Evolutionary conservation across 2,113 vertebrate species (phyloP).

Genomic region (Neoarius graeffei): DNA sequence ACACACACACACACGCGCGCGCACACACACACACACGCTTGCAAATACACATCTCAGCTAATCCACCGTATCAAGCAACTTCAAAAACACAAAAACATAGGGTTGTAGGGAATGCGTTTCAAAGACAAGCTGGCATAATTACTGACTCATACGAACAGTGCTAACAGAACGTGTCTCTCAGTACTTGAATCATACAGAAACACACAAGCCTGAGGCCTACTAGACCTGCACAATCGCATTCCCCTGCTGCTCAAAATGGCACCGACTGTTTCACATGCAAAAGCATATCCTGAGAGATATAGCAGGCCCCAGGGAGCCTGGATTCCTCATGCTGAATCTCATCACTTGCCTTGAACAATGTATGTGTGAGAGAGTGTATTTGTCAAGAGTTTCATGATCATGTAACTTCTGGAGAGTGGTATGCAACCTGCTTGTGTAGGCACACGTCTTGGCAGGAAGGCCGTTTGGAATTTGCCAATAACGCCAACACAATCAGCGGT

Average conservation of each 20-base stretch:
- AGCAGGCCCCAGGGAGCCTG: not conserved
- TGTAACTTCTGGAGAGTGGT: constrained; percentile 30
- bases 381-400: constrained; percentile 15
- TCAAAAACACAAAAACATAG: constrained; percentile 19
- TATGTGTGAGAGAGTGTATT: not conserved
- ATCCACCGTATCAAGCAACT: constrained; percentile 15
- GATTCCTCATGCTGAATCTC: constrained; percentile 3
- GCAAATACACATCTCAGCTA: constrained; percentile 8
- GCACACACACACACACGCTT: not conserved
- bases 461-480: constrained; percentile 50
- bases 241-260: constrained; percentile 28
- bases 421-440: constrained; percentile 34
- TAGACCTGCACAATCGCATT: constrained; percentile 29
- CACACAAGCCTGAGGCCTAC: constrained; percentile 25
- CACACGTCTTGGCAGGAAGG: constrained; percentile 12
- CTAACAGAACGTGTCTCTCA: constrained; percentile 4
- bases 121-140: constrained; percentile 13
- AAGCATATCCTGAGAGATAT: constrained; percentile 8
- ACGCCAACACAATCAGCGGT: constrained; percentile 43
- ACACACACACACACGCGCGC: not conserved
- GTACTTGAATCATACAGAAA: not conserved
- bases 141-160: constrained; percentile 20
- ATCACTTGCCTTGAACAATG: constrained; percentile 13
- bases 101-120: not conserved
- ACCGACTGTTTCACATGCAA: constrained; percentile 6